Evolutionary conservation across 2,113 vertebrate genomes (phyloP), one percentile per base, ranked within the genome.

Genomic region (Chroicocephalus ridibundus): DNA sequence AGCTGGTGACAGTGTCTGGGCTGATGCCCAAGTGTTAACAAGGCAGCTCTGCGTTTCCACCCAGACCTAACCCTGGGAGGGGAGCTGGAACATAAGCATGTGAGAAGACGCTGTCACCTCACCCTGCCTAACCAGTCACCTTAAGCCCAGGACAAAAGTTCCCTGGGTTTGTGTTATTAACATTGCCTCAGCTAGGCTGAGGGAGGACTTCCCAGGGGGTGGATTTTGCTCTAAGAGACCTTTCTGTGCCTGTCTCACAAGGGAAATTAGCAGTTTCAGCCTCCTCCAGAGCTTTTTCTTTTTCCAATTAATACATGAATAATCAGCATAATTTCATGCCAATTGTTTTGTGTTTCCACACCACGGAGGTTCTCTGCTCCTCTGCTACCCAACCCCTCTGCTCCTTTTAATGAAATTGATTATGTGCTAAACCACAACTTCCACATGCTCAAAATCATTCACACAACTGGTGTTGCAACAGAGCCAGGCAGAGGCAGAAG

Each of bases 291-390:
- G 62, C 36, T 49, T 57, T 83, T 71, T 18, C 36, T 90, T 94
- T 81, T 95, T 77, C 58, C 78, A 78, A 36, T 85, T 86, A 86
- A 76, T 64, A 76, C 36, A 42, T 51, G 87, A 96, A 82, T 85
- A 95, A 96, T 90, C 81, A 90, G 70, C 52, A 74, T 92, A 47
- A 85, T 88, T 81, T 81, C 75, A 71, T 66, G 62, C 24, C 91
- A 77, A 52, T 62, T 82, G 86, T 81, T 93, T 95, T 58, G 49
- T 66, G 32, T 60, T 85, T 82, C 25, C 46, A 68, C 34, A 82
- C 61, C 79, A 54, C 14, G 44, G 36, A 86, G 40, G 58, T 61
- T 88, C 62, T n/a, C 38, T 68, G 40, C 21, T 92, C n/a, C 86
- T 92, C 70, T 69, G 79, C 57, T 88, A 68, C 79, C 14, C 79